These are phyloP conservation scores for Calephelis nemesis DNA, from an alignment of 1,140 invertebrate genomes.

Conservation along the genomic window DNA sequence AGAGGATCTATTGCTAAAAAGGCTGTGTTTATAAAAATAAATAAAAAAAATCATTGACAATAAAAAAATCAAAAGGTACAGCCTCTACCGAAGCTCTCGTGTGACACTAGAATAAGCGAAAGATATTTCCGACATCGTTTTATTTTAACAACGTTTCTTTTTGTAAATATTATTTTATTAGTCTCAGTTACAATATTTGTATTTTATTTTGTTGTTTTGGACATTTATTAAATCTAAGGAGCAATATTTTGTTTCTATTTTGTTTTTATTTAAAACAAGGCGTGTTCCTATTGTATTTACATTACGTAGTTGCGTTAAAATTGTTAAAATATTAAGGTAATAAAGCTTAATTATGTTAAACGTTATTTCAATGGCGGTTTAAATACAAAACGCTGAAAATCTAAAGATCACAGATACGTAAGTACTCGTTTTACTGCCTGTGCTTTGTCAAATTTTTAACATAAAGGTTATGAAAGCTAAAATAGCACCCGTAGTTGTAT, in stretches of 20 bases:
- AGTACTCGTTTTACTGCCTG: too few relatives aligned
- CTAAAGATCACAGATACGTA: too few relatives aligned
- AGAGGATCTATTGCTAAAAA: too few relatives aligned
- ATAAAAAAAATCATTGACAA: neutral
- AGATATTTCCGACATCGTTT: conserved; percentile 39
- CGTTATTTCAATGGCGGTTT: neutral
- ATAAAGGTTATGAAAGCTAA: too few relatives aligned
- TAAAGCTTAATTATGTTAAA: conserved; percentile 21
- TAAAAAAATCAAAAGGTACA: neutral
- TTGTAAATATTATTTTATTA: conserved; percentile 50
- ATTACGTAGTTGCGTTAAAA: conserved; percentile 17
- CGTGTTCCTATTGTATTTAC: conserved; percentile 27
- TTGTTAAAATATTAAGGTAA: conserved; percentile 24
- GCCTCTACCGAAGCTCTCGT: conserved; percentile 25
- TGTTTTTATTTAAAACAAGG: conserved; percentile 29
- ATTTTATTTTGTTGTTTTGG: conserved; percentile 53
- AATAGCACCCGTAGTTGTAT: too few relatives aligned
- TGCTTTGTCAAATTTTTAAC: too few relatives aligned
- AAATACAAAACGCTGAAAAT: too few relatives aligned
- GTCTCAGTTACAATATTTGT: conserved; percentile 36
- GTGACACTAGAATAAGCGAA: conserved; percentile 38
- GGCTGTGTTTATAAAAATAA: neutral
- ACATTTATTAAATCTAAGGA: conserved; percentile 60
- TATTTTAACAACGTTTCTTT: conserved; percentile 36
- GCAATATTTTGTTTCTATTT: conserved; percentile 42